These are phyloP conservation scores for Alviniconcha marisindica DNA, from an alignment of 1,140 invertebrate genomes.

Conservation along the genomic window DNA sequence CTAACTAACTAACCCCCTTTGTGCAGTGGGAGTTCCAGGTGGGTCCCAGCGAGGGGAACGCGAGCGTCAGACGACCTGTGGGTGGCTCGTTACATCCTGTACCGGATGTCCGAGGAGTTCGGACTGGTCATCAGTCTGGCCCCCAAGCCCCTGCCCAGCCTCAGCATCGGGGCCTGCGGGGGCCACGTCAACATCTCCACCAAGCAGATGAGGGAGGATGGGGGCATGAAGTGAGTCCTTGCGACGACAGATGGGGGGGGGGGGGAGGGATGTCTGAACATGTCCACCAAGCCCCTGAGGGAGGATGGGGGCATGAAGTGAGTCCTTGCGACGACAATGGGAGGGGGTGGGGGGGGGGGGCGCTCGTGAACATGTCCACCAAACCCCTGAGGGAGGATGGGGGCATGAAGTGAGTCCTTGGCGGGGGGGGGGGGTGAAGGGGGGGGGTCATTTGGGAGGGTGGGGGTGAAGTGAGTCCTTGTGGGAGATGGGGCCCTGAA, in stretches of 20 bases:
- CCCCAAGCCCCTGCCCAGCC: constrained; percentile 89
- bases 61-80: constrained; percentile 91
- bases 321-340: constrained; percentile 24
- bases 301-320: constrained; percentile 85
- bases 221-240: constrained; percentile 81
- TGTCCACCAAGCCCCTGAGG: constrained; percentile 92
- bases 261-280: constrained; percentile 81
- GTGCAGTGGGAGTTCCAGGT: constrained; percentile 78
- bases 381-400: constrained; percentile 89
- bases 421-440: no score
- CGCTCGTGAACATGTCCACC: constrained; percentile 94
- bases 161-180: constrained; percentile 86
- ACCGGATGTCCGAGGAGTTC: constrained; percentile 93
- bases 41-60: constrained; percentile 79
- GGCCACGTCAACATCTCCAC: constrained; percentile 94
- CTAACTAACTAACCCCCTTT: no score
- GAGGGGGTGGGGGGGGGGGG: neutral
- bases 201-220: constrained; percentile 88
- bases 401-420: constrained; percentile 80
- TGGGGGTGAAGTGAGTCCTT: neutral
- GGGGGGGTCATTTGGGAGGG: no score
- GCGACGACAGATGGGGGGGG: neutral
- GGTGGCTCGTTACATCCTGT: constrained; percentile 88
- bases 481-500: constrained; percentile 86
- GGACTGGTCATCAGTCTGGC: constrained; percentile 91